Conservation (phyloP, 2,888 invertebrate genomes). For the Gasteruption jaculator region DNA sequence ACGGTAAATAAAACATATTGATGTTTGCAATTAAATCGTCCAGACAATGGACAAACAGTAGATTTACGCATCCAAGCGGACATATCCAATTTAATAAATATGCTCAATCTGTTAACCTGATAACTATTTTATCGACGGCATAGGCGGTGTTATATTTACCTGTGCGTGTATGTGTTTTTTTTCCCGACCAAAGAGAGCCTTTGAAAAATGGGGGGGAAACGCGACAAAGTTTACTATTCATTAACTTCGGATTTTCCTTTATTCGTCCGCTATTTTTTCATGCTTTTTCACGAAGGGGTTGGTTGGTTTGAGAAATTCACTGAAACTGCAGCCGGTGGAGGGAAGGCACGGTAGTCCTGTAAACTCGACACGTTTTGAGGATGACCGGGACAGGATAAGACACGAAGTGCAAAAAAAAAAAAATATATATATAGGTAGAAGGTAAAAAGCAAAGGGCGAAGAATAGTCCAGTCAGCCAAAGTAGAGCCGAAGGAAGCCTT, state of each 20-base stretch:
- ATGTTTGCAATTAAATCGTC: conserved; percentile 47
- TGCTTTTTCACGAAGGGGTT: too few species aligned
- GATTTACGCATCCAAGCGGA: conserved; percentile 33
- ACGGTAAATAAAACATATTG: conserved; percentile 44
- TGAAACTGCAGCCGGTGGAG: too few species aligned
- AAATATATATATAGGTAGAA: conserved; percentile 10
- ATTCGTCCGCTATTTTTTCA: too few species aligned
- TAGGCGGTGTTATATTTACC: conserved; percentile 29
- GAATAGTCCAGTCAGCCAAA: conserved; percentile 29
- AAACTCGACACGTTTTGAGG: too few species aligned
- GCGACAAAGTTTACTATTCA: too few species aligned
- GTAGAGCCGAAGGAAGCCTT: conserved; percentile 33
- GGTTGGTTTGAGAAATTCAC: too few species aligned
- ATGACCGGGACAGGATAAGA: too few species aligned
- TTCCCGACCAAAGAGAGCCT: too few species aligned
- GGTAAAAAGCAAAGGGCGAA: conserved; percentile 13
- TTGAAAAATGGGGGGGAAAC: too few species aligned
- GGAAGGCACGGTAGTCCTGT: too few species aligned
- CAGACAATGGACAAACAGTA: conserved; percentile 48
- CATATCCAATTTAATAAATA: conserved; percentile 47
- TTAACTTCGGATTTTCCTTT: too few species aligned
- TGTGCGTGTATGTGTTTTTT: conserved; percentile 33
- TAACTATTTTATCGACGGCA: conserved; percentile 29
- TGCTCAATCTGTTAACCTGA: conserved; percentile 35
- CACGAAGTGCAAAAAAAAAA: conserved; percentile 22